Evolutionary conservation across 2,888 invertebrate species (phyloP).

Genomic region (Drosophila lacicola): DNA sequence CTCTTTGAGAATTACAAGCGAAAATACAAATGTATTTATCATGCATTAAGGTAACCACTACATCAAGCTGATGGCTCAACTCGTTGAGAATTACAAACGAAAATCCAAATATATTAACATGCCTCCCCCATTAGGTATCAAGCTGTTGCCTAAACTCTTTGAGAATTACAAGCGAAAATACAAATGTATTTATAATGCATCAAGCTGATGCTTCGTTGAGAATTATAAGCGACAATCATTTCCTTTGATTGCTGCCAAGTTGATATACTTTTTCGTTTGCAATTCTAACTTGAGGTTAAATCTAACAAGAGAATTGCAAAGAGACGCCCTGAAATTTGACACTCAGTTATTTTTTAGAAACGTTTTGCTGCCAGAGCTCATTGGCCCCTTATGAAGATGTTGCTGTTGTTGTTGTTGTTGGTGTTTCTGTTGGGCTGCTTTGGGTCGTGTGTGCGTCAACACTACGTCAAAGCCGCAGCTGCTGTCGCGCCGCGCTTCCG

Average conservation of each 20-base stretch:
- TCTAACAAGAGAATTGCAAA: constrained; percentile 5
- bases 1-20: not conserved
- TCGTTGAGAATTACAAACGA: constrained; percentile 2
- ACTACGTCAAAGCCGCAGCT: constrained; percentile 75
- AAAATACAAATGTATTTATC: not conserved
- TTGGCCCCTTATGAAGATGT: constrained; percentile 59
- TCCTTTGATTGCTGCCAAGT: not conserved
- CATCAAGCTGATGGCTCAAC: not conserved
- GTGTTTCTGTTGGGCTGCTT: constrained; percentile 23
- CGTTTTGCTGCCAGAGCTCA: constrained; percentile 55
- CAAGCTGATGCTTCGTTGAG: not conserved
- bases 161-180: not conserved
- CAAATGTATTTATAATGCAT: not conserved
- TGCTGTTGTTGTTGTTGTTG: constrained; percentile 6
- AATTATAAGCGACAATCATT: not conserved
- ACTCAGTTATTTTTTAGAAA: constrained; percentile 21
- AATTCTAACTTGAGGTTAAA: not conserved
- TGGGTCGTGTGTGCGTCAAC: constrained; percentile 68
- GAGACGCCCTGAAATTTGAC: constrained; percentile 52
- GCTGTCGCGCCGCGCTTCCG: constrained; percentile 81
- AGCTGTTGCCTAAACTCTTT: not conserved
- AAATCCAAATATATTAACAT: not conserved
- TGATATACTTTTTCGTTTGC: not conserved
- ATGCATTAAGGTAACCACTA: not conserved
- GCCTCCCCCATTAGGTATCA: not conserved